These are phyloP conservation scores for Bos javanicus DNA, from an alignment of 2,113 vertebrate species.

Conservation along the genomic window DNA sequence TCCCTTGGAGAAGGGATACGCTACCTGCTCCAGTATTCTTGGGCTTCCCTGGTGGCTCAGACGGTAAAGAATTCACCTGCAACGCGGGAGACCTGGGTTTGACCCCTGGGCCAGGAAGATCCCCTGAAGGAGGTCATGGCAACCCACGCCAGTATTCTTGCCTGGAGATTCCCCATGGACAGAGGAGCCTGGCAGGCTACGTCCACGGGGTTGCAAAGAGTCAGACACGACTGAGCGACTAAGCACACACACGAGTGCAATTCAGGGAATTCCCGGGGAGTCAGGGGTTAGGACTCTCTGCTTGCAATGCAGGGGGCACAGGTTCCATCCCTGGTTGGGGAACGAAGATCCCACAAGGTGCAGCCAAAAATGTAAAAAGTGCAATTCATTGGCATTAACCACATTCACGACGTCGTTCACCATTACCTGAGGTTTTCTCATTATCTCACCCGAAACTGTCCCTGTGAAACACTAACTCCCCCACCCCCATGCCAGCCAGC, in stretches of 20 bases:
- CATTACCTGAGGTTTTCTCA: background rate
- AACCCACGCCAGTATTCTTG: background rate
- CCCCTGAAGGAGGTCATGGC: background rate
- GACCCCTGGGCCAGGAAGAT: background rate
- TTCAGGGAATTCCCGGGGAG: background rate
- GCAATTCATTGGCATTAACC: no score
- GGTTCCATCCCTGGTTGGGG: background rate
- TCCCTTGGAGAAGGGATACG: background rate
- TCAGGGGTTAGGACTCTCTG: background rate
- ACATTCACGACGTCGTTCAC: background rate
- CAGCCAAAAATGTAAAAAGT: background rate
- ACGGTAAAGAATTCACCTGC: background rate
- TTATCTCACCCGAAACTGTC: background rate
- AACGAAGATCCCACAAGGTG: background rate
- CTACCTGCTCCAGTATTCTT: background rate
- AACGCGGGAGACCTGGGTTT: accelerated
- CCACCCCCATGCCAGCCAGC: background rate
- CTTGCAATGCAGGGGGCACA: background rate
- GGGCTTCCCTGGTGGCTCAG: background rate
- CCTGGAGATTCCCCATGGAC: background rate
- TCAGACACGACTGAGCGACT: accelerated
- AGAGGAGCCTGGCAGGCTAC: background rate
- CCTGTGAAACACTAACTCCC: background rate
- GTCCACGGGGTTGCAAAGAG: background rate
- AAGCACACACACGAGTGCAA: background rate